Evolutionary conservation across 1,140 invertebrate genomes (phyloP).

Genomic region (Euura saliciscinereae): DNA sequence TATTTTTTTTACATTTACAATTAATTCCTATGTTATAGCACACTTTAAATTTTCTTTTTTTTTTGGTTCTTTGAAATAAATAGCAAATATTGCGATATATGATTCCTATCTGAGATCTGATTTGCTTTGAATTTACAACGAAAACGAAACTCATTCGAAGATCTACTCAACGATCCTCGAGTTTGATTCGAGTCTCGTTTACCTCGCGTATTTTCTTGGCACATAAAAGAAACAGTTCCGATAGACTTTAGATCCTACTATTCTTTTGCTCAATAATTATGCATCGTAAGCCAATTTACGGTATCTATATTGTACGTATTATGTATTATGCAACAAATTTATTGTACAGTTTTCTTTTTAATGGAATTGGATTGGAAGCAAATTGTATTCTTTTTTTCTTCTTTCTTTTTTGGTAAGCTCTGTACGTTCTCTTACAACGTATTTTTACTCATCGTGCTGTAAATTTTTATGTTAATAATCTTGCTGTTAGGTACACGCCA

Average conservation of each 20-base stretch:
- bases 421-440: background rate
- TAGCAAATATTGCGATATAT: background rate
- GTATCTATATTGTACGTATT: background rate
- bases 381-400: background rate
- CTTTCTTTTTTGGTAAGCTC: background rate
- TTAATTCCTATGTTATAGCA: background rate
- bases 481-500: conserved; percentile 11
- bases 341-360: background rate
- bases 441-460: background rate
- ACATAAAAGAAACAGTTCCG: background rate
- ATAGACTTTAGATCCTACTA: background rate
- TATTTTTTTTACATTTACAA: background rate
- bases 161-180: background rate
- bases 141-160: background rate
- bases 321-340: background rate
- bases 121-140: background rate
- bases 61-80: background rate
- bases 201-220: background rate
- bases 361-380: background rate
- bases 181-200: too few species aligned
- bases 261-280: too few species aligned
- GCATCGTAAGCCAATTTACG: too few species aligned
- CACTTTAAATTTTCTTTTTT: background rate
- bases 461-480: conserved; percentile 7
- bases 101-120: conserved; percentile 2